Conservation (phyloP, 2,888 invertebrate species). For the Himalopsyche japonica region DNA sequence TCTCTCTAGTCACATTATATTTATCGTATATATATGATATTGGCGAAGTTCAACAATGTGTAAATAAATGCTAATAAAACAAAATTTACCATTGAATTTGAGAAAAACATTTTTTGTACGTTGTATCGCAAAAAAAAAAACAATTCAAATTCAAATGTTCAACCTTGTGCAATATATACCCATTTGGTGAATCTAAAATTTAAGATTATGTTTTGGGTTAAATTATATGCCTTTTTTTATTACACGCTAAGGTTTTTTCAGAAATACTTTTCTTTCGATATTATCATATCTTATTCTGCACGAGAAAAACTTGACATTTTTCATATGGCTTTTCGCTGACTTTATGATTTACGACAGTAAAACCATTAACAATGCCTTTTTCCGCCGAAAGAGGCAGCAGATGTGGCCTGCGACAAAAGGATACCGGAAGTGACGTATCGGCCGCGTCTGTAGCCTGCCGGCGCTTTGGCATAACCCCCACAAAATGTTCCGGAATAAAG, state of each 20-base stretch:
- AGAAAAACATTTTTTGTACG: too few species aligned
- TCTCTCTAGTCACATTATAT: too few species aligned
- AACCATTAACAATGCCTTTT: constrained; percentile 1
- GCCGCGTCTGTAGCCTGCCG: not conserved
- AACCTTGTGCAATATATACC: too few species aligned
- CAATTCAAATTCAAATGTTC: too few species aligned
- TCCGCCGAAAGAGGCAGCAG: not conserved
- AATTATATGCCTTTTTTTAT: too few species aligned
- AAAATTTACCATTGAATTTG: too few species aligned
- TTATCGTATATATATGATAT: too few species aligned
- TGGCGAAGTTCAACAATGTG: too few species aligned
- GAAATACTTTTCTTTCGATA: not conserved
- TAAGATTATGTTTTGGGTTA: too few species aligned
- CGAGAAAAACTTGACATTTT: not conserved
- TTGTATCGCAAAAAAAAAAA: too few species aligned
- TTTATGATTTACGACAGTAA: not conserved
- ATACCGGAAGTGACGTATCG: not conserved
- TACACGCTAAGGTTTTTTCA: not conserved
- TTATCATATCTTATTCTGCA: not conserved
- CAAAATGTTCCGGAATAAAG: constrained; percentile 23
- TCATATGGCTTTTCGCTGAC: not conserved
- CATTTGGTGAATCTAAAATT: too few species aligned
- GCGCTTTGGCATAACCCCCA: not conserved
- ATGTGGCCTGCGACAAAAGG: not conserved
- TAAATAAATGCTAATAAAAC: too few species aligned